Base-by-base conservation (phyloP, 2,888 invertebrate species). In the Ernsta delagoae region DNA sequence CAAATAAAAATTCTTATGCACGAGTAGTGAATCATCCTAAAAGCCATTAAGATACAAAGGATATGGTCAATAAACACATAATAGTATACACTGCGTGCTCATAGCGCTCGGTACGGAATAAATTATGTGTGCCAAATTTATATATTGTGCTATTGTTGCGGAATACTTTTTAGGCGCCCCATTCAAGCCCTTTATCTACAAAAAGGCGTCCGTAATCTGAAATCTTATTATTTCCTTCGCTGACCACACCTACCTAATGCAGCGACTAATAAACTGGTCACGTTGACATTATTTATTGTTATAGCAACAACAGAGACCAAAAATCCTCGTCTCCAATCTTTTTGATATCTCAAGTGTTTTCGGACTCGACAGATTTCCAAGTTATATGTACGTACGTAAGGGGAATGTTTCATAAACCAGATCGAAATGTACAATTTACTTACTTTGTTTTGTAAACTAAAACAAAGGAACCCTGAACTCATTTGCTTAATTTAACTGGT, bases 241-340 rank as follows among this genome's bases (percentile, higher is more conserved):
- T 72, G 78, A 82, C 78, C 82, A 80, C 80, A 82, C 85, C 81
- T 80, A 79, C 80, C 78, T 80, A 90, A 92, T 88, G 83, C 85
- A 85, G 84, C 86, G 72, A 88, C 88, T 90, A 91, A 90, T 88
- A 92, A 87, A 84, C 92, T 73, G 86, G 90, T 91, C 91, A 90
- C 90, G 92, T 90, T 86, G 86, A 78, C 81, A 80, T 90, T 90
- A 90, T 91, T 91, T 91, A 90, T 91, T 88, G 87, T 88, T 89
- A 86, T 87, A 81, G 88, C 84, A 85, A 86, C 82, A 86, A 83
- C 83, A 85, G 82, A 83, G 82, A 85, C 85, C 82, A 86, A 87
- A 83, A 86, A 85, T 84, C 80, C 82, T 78, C 77, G 79, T 36
- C 78, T 76, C 76, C 79, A 78, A 81, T 81, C 83, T 80, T 81